These are phyloP conservation scores for Sardinella longiceps DNA, from an alignment of 2,797 vertebrate genomes.

Conservation along the genomic window DNA sequence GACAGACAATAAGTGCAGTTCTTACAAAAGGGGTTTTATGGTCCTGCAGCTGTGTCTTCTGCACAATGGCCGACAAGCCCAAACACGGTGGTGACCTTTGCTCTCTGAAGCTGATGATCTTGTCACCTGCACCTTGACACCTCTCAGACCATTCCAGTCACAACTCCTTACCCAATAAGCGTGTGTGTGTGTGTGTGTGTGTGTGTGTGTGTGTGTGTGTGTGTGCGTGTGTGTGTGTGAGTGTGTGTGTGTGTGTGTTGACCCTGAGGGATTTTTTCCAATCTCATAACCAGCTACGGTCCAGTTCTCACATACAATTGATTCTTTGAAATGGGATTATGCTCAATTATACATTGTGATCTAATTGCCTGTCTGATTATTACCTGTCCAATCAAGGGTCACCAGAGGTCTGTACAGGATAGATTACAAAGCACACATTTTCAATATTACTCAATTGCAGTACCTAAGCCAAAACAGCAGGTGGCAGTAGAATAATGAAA, in stretches of 20 bases:
- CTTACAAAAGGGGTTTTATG: slow-evolving; percentile 38
- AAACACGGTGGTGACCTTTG: slow-evolving; percentile 51
- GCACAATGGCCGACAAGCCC: slow-evolving; percentile 55
- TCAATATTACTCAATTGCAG: neutral
- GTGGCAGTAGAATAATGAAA: slow-evolving; percentile 61
- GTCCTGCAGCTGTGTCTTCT: slow-evolving; percentile 44
- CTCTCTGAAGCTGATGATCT: slow-evolving; percentile 50
- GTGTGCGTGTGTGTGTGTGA: no score
- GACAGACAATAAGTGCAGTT: neutral
- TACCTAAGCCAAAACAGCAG: slow-evolving; percentile 57
- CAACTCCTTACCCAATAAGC: neutral
- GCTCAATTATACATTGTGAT: neutral
- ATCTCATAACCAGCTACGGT: neutral
- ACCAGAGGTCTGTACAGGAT: neutral
- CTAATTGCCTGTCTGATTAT: neutral
- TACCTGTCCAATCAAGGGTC: neutral
- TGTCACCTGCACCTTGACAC: slow-evolving; percentile 62
- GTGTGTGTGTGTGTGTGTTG: no score
- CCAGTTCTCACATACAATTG: neutral
- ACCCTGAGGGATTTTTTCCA: neutral
- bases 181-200: no score
- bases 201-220: no score
- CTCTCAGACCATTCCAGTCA: slow-evolving; percentile 15
- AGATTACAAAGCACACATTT: neutral
- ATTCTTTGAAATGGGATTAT: neutral